phyloP scores from a whole-genome alignment of 2,888 invertebrate genomes.

The Artemia sinica region DNA sequence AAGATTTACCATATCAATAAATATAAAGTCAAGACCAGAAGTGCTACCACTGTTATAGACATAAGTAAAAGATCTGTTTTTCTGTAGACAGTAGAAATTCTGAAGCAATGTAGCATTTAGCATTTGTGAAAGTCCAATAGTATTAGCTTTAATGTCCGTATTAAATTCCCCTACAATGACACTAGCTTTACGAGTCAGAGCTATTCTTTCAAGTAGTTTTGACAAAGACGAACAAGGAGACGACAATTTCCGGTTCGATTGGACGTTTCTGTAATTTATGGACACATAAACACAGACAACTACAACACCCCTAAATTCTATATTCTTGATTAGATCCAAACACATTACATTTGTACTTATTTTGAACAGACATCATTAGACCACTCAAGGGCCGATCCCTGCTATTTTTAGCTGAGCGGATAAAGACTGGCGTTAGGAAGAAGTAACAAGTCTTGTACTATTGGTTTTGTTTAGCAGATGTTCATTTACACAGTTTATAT shows the following conservation, averaged over 20 bases:
- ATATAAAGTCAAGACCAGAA: neutral
- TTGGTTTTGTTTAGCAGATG: neutral
- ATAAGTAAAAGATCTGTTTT: constrained; percentile 8
- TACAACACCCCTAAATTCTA: neutral
- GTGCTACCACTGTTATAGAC: constrained; percentile 1
- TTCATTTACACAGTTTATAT: neutral
- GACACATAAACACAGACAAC: neutral
- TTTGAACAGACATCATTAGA: neutral
- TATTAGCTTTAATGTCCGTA: neutral
- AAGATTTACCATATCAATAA: neutral
- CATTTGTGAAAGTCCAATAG: neutral
- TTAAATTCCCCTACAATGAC: too few species aligned
- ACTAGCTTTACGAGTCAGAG: too few species aligned
- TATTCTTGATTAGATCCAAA: neutral
- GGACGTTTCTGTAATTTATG: neutral
- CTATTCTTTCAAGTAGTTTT: too few species aligned
- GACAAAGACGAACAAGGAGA: neutral
- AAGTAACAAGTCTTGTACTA: neutral
- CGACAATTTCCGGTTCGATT: neutral
- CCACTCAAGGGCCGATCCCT: neutral
- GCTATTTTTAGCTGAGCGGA: neutral
- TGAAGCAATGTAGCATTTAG: neutral
- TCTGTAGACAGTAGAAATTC: neutral
- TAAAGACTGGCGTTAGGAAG: neutral
- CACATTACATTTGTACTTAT: neutral